phyloP scores from a whole-genome alignment of 2,113 vertebrate genomes.

The Nothoprocta perdicaria region DNA sequence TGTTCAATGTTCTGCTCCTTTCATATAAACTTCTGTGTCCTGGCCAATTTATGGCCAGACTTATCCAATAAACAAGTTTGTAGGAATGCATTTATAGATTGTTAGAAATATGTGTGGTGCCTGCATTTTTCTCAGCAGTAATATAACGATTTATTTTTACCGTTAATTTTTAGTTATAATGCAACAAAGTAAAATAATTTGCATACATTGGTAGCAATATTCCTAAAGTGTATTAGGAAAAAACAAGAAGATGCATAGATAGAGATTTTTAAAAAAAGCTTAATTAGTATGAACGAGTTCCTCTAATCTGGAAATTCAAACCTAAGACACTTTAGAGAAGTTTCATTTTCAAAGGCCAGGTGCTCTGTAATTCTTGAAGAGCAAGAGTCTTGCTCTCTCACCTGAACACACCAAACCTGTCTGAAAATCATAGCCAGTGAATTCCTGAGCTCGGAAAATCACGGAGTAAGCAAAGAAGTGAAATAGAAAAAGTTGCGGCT shows the following conservation, averaged over 20 bases:
- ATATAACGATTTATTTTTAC: slow-evolving; percentile 40
- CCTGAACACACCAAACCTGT: not conserved
- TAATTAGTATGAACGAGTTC: not conserved
- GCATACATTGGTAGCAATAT: not conserved
- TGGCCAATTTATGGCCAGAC: slow-evolving; percentile 60
- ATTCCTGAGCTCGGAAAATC: not conserved
- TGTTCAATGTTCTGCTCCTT: slow-evolving; percentile 57
- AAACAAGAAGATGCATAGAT: not conserved
- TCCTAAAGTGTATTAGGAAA: not conserved
- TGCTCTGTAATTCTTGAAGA: not conserved
- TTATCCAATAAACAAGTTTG: slow-evolving; percentile 70
- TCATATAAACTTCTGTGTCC: slow-evolving; percentile 63
- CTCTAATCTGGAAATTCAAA: not conserved
- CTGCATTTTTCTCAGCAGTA: slow-evolving; percentile 30
- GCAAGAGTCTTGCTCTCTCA: not conserved
- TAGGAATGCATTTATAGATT: slow-evolving; percentile 70
- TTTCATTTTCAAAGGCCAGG: not conserved
- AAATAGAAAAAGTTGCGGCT: not conserved
- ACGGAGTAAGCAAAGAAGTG: not conserved
- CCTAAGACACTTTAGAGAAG: not conserved
- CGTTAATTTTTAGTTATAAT: slow-evolving; percentile 29
- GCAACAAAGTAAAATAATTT: not conserved
- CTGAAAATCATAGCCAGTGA: not conserved
- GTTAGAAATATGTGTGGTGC: slow-evolving; percentile 65
- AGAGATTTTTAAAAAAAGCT: not conserved